A percentile compares a stretch with the other conserved stretches of the same genome.
phyloP scores from a whole-genome alignment of 2,888 invertebrate species.

The Pseudococcus jackbeardsleyi region DNA sequence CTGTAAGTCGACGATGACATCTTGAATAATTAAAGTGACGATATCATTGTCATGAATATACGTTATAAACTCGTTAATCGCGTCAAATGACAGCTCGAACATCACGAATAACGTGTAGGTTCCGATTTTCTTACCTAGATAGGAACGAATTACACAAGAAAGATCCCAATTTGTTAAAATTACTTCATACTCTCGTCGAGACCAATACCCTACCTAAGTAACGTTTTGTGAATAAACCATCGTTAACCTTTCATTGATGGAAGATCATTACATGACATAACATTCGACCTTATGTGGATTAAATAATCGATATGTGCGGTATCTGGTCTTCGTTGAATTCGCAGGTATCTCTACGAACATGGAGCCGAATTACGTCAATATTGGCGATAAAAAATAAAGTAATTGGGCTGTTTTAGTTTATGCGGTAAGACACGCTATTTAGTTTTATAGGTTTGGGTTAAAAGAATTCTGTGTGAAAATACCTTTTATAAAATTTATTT shows the following conservation, averaged over 20 bases:
- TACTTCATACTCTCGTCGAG: constrained; percentile 22
- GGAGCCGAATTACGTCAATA: constrained; percentile 16
- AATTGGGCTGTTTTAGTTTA: constrained; percentile 39
- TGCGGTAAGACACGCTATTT: constrained; percentile 13
- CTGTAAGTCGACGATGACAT: constrained; percentile 2
- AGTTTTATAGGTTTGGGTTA: constrained; percentile 31
- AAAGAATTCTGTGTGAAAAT: constrained; percentile 11
- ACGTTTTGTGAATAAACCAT: constrained; percentile 1
- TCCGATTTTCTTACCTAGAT: background rate
- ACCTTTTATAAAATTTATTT: background rate
- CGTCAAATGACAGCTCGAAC: constrained; percentile 16
- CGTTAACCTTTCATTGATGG: constrained; percentile 39
- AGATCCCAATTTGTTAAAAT: constrained; percentile 5
- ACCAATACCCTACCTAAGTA: background rate
- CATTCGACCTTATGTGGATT: background rate
- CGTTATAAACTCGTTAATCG: too few relatives aligned
- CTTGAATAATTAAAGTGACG: background rate
- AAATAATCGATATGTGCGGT: background rate
- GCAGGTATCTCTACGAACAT: background rate
- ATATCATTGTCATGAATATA: background rate
- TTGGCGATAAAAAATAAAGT: constrained; percentile 4
- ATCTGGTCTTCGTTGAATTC: background rate
- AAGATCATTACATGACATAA: constrained; percentile 9
- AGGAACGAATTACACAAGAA: constrained; percentile 24
- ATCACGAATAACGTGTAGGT: constrained; percentile 13